Base-by-base conservation (phyloP, 2,797 vertebrate species). In the Pipistrellus pipistrellus region DNA sequence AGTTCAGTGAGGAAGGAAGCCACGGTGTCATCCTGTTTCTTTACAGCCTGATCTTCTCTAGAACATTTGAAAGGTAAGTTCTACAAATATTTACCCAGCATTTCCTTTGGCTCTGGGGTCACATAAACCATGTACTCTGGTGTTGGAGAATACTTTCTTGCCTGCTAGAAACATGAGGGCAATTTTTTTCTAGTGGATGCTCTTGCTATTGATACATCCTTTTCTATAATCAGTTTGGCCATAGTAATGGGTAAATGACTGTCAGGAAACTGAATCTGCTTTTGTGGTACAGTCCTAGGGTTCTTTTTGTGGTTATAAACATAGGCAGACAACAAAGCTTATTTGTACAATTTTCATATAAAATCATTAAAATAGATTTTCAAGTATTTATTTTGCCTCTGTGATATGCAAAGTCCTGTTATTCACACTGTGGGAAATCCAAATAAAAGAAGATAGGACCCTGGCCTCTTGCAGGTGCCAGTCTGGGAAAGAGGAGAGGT, bases 21-120 rank as follows among this genome's bases (percentile, higher is more conserved):
- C 98, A 98, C 0, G 99, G 99, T 25, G 97, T 99, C 94, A 99
- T 99, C 97, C 97, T 99, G 0, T 99, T 99, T 97, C 98, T 99
- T 8, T 99, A 99, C 95, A 99, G 99, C 94, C 98, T 99, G 32
- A 97, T 99, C 96, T 98, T 99, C 97, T 99, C 99, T 55, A 98
- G 99, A 75, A 99, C 98, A 1, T 96, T 99, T 46, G 96, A 98
- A 96, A 99, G 99, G 99, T 99, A 98, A 72, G 27, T 32, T 41
- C 48, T 30, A 72, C n/a, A 76, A n/a, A 27, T 10, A 9, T 4
- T 25, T 30, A 20, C 20, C 12, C 0, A 2, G 17, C 25, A 41
- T 84, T 73, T 76, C n/a, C 66, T 81, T 20, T 18, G 44, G 69
- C 18, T 53, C 44, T 53, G 48, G 12, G 14, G 17, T 66, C 87